Percentiles rank a stretch among this genome's conserved stretches.
Conservation (phyloP, 2,888 invertebrate genomes). For the Sabellastarte sp. region DNA sequence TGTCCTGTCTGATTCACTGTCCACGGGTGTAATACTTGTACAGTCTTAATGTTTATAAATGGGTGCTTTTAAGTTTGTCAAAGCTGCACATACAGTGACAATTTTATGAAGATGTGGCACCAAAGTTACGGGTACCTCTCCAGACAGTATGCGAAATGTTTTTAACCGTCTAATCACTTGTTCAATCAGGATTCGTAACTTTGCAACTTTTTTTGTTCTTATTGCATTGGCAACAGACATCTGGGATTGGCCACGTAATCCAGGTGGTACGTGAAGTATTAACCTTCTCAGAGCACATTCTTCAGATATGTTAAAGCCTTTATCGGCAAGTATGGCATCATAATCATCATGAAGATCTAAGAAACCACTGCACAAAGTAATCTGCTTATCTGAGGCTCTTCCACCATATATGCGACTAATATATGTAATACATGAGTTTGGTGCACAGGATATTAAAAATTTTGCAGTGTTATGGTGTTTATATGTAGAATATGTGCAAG, state of each 20-base stretch:
- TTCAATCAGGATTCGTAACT: conserved; percentile 6
- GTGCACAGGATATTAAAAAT: conserved; percentile 6
- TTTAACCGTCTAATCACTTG: conserved; percentile 7
- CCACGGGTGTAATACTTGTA: no score
- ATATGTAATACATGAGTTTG: conserved; percentile 10
- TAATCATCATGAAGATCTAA: conserved; percentile 3
- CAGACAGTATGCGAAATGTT: conserved; percentile 8
- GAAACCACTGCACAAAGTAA: background rate
- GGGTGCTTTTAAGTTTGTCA: background rate
- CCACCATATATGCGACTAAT: conserved; percentile 5
- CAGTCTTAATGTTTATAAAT: background rate
- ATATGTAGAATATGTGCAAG: conserved; percentile 9
- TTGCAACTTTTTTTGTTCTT: conserved; percentile 2
- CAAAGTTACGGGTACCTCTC: background rate
- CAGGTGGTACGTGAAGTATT: background rate
- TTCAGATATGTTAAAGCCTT: conserved; percentile 8
- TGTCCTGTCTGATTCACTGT: no score
- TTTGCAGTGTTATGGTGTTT: conserved; percentile 15
- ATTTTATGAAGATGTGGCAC: conserved; percentile 2
- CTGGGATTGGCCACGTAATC: background rate
- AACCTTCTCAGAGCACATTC: conserved; percentile 1
- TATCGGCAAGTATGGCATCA: conserved; percentile 7
- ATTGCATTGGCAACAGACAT: background rate
- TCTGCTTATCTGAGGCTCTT: conserved; percentile 1
- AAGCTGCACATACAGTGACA: conserved; percentile 3